Percentiles rank a stretch among this genome's conserved stretches.
phyloP scores from a whole-genome alignment of 2,113 vertebrate species.

The Alouatta palliata region DNA sequence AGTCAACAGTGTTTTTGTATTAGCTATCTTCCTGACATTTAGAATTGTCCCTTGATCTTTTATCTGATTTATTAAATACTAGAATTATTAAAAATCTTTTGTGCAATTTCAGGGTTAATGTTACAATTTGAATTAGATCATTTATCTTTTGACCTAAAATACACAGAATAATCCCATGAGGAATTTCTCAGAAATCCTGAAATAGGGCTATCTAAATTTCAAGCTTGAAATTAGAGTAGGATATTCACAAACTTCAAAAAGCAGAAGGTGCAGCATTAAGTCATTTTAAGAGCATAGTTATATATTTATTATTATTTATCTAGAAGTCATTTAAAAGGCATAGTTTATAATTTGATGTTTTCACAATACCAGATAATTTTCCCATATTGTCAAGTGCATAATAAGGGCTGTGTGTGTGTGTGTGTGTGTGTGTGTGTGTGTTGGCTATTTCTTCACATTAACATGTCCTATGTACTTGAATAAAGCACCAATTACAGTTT shows the following conservation, averaged over 20 bases:
- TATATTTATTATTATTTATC: background rate
- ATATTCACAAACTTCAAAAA: background rate
- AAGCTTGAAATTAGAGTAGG: background rate
- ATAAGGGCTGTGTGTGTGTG: background rate
- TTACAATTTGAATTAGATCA: background rate
- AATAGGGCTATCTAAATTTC: background rate
- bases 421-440: too few species aligned
- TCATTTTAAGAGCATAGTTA: background rate
- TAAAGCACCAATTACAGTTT: background rate
- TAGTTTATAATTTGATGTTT: background rate
- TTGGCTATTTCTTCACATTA: background rate
- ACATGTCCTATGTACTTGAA: background rate
- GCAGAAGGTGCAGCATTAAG: background rate
- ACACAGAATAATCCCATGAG: conserved; percentile 6
- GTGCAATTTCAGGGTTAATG: conserved; percentile 4
- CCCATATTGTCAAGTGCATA: background rate
- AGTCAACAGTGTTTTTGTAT: background rate
- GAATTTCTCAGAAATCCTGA: background rate
- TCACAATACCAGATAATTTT: background rate
- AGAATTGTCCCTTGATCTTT: background rate
- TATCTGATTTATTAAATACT: background rate
- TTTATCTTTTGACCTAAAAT: conserved; percentile 9
- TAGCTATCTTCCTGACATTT: background rate
- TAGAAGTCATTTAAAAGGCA: background rate
- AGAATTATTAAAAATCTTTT: background rate